These are phyloP conservation scores for Drosophila rellima DNA, from an alignment of 2,888 invertebrate species.

Conservation along the genomic window DNA sequence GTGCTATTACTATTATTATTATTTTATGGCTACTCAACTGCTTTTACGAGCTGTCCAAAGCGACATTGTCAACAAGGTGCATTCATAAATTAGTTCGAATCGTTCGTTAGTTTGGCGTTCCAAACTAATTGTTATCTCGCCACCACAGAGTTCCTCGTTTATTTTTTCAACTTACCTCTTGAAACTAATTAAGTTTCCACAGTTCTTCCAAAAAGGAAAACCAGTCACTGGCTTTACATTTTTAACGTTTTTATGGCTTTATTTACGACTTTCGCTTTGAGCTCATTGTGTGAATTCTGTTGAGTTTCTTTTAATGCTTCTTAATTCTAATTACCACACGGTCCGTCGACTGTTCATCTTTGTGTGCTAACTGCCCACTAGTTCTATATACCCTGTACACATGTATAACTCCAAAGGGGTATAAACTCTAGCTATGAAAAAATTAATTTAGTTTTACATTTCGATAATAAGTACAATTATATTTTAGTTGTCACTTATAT, in stretches of 20 bases:
- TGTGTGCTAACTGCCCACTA: slow-evolving; percentile 53
- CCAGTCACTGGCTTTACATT: slow-evolving; percentile 68
- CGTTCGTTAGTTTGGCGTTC: slow-evolving; percentile 44
- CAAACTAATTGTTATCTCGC: slow-evolving; percentile 72
- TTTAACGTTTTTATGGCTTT: slow-evolving; percentile 73
- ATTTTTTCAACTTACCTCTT: slow-evolving; percentile 36
- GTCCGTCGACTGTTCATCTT: slow-evolving; percentile 62
- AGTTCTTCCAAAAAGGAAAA: slow-evolving; percentile 38
- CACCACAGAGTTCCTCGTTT: slow-evolving; percentile 28
- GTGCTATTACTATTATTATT: slow-evolving; percentile 48
- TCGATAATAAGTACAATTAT: background rate
- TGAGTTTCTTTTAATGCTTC: slow-evolving; percentile 73
- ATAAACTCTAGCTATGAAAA: background rate
- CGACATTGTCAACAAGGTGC: slow-evolving; percentile 72
- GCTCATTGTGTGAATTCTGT: slow-evolving; percentile 71
- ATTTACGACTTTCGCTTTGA: slow-evolving; percentile 70
- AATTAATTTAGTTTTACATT: background rate
- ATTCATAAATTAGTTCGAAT: slow-evolving; percentile 69
- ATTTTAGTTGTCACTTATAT: background rate
- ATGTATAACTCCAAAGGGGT: background rate
- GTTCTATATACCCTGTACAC: slow-evolving; percentile 32
- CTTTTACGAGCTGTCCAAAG: slow-evolving; percentile 72
- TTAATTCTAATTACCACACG: slow-evolving; percentile 79
- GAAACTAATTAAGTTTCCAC: slow-evolving; percentile 78
- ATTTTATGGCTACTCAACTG: slow-evolving; percentile 42